These are phyloP conservation scores for Eptesicus fuscus DNA, from an alignment of 2,113 vertebrate genomes.

Conservation along the genomic window DNA sequence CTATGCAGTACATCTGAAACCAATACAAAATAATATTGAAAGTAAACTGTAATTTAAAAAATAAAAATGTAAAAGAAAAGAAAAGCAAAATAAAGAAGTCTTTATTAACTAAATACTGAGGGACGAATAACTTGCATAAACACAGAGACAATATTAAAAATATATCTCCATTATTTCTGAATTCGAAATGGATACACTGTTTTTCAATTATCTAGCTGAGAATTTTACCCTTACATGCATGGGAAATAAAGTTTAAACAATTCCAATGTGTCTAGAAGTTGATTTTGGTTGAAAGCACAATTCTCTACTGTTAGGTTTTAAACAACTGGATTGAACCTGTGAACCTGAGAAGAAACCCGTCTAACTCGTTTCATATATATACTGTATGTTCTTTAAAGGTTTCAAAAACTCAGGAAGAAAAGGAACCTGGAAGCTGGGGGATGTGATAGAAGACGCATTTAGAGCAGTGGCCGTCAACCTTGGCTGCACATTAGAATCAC, in stretches of 20 bases:
- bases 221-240: neutral
- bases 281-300: constrained; percentile 52
- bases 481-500: neutral
- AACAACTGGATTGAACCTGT: constrained; percentile 36
- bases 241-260: constrained; percentile 47
- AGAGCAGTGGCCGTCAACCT: neutral
- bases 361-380: constrained; percentile 32
- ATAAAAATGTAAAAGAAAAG: neutral
- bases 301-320: constrained; percentile 49
- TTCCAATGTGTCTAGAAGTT: constrained; percentile 35
- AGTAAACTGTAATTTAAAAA: neutral
- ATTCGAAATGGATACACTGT: constrained; percentile 4
- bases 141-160: constrained; percentile 35
- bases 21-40: neutral
- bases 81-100: constrained; percentile 18
- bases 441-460: neutral
- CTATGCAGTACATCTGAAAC: neutral
- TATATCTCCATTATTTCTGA: neutral
- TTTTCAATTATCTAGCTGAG: constrained; percentile 20
- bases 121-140: neutral
- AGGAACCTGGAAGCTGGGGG: neutral
- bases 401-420: constrained; percentile 42
- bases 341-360: constrained; percentile 51
- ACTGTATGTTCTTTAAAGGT: constrained; percentile 32
- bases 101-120: constrained; percentile 24